Evolutionary conservation across 2,113 vertebrate species (phyloP).

Genomic region (Urocynchramus pylzowi): DNA sequence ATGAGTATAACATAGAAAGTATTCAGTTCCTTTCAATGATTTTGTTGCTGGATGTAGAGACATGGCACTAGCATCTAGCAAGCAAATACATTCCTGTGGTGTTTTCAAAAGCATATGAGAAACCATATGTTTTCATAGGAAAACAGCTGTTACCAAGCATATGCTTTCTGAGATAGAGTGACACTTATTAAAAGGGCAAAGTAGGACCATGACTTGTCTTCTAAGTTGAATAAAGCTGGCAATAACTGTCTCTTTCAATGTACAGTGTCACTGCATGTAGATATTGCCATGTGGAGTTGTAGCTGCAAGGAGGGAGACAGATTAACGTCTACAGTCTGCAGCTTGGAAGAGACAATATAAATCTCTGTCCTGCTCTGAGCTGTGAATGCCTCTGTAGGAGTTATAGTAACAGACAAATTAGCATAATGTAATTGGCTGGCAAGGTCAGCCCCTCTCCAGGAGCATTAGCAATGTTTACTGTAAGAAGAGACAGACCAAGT

Average conservation of each 20-base stretch:
- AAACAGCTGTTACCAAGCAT: constrained; percentile 47
- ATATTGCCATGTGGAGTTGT: neutral
- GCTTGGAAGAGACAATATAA: constrained; percentile 55
- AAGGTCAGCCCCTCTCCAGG: constrained; percentile 63
- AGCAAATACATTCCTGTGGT: neutral
- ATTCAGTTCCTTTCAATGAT: neutral
- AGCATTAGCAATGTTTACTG: constrained; percentile 54
- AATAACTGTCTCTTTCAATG: constrained; percentile 17
- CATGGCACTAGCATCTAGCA: neutral
- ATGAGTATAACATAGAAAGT: neutral
- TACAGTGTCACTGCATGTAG: neutral
- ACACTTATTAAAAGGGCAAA: neutral
- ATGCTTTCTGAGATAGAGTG: constrained; percentile 28
- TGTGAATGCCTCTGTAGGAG: constrained; percentile 60
- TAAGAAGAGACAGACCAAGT: constrained; percentile 47
- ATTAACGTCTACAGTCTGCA: constrained; percentile 45
- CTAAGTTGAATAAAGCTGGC: neutral
- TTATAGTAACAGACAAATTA: constrained; percentile 69
- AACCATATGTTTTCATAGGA: constrained; percentile 43
- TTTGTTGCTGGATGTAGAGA: neutral
- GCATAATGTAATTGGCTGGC: constrained; percentile 71
- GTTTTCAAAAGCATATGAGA: constrained; percentile 16
- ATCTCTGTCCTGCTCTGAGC: constrained; percentile 53
- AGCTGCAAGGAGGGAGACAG: constrained; percentile 6
- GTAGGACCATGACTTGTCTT: neutral